Base-by-base conservation (phyloP, 35 echinoderm and acorn worm species). In the Heliocidaris tuberculata region DNA sequence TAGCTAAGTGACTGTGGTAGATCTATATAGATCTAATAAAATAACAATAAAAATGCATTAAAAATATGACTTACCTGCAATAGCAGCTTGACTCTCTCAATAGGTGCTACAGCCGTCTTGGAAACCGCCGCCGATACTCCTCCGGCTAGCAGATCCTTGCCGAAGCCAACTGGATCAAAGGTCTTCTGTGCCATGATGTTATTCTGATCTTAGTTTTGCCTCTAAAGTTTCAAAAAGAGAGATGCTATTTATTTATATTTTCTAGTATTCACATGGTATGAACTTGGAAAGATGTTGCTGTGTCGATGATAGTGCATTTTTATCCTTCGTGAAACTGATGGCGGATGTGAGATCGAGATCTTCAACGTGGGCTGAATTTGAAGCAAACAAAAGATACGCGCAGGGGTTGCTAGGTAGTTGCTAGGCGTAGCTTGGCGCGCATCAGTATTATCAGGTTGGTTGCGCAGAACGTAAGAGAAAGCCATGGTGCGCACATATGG, bases 41-140 rank as follows among this genome's bases (percentile, higher is more conserved):
- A 42, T 42, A 42, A 42, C 65, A 15, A 85, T 19, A 2, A 85
- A 85, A 19, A 85, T 42, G 3, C 35, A 42, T 3, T 42, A 42
- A 4, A 13, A 1, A 9, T 16, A 0, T 10, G 48, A 50, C 95
- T 52, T 59, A 96, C 95, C 49, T 96, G 95, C 7, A 96, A 48
- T 27, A 96, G 52, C 47, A 96, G 96, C 90, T 97, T 96, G 16
- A 99, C 98, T 31, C 98, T 93, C 52, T 99, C 96, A 71, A 99
- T 99, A 21, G 98, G 96, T 56, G 98, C 98, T 31, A 99, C 98
- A 56, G 95, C 95, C 47, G 98, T 99, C 92, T 99, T 99, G 2
- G 96, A 97, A 54, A 99, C 96, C 1, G 98, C 98, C 9, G 98
- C 98, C 47, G 98, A 97, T 9, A 94, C 95, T 21, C 98, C 98